These are phyloP conservation scores for Apodemia zela DNA, from an alignment of 2,888 invertebrate species.

Conservation along the genomic window DNA sequence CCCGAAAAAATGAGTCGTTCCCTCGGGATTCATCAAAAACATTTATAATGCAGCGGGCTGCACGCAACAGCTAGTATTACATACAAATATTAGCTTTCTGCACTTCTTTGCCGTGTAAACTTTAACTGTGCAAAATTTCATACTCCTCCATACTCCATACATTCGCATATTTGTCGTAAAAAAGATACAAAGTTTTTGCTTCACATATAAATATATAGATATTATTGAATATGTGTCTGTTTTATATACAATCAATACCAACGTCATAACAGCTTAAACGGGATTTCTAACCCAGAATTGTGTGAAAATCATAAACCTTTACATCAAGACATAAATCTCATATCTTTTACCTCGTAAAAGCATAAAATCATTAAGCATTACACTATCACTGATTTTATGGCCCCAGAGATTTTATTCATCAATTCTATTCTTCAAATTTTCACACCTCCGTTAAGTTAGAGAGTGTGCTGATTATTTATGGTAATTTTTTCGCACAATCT, in stretches of 20 bases:
- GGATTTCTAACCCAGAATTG: background rate
- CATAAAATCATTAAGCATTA: background rate
- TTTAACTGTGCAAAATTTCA: too few species aligned
- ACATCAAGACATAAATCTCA: background rate
- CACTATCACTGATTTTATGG: background rate
- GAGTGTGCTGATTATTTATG: conserved; percentile 1
- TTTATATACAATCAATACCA: background rate
- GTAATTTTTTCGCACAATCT: conserved; percentile 8
- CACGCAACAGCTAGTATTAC: too few species aligned
- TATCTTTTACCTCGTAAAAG: background rate
- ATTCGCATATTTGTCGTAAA: too few species aligned
- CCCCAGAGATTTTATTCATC: background rate
- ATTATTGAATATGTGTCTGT: background rate
- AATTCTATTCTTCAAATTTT: conserved; percentile 1
- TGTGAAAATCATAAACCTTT: background rate
- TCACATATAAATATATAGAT: too few species aligned
- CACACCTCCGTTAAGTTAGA: background rate
- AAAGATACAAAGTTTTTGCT: too few species aligned
- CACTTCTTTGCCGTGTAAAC: too few species aligned
- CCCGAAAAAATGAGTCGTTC: too few species aligned
- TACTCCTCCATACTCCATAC: too few species aligned
- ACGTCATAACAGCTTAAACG: background rate
- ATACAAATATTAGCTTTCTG: too few species aligned
- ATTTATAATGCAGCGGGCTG: too few species aligned
- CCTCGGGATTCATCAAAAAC: too few species aligned